Evolutionary conservation across 1,140 invertebrate species (phyloP), one percentile per base, ranked within the genome.

Genomic region (Rhyacophila brunnea): DNA sequence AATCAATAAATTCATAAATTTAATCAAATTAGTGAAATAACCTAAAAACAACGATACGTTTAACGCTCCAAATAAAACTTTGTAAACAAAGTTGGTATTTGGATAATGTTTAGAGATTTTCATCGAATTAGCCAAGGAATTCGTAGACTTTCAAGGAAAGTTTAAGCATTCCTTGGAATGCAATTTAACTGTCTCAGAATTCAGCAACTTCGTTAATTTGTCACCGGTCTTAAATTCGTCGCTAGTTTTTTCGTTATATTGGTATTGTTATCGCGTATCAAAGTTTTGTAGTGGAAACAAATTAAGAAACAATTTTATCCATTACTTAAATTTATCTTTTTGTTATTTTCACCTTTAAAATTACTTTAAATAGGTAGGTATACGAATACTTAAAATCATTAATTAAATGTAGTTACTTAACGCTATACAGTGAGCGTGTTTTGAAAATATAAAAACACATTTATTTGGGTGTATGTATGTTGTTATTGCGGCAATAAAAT

Each of bases 141-240:
- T 60, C 28, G 55, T 51, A 50, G 51, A 63, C 57, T 64, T 56
- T 51, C 38, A 32, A 47, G 44, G 52, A 60, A 60, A 53, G 45
- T 64, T 60, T 38, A 20, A 20, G 52, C 57, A 60, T 60, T 56
- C 40, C 58, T 60, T 51, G 62, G 62, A 64, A 64, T 64, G 62
- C 62, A 64, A 64, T 64, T 64, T 64, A 64, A 60, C 62, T 60
- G 62, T 60, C 62, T 60, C 62, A 60, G 62, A 64, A 49, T 48
- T 64, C 62, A 59, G 40, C 53, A 64, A 64, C 62, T 64, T 64
- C 58, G 57, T 60, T 64, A 64, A 64, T 64, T 64, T 64, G 62
- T 64, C 62, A 64, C 62, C 52, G 62, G 46, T 60, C 58, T 56
- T 56, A 53, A 60, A 64, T 47, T 53, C 48, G 40, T 42, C 17